Evolutionary conservation across 64 coral and sea anemone species (phyloP), one percentile per base, ranked within the genome.

Genomic region (Catalaphyllia jardinei): DNA sequence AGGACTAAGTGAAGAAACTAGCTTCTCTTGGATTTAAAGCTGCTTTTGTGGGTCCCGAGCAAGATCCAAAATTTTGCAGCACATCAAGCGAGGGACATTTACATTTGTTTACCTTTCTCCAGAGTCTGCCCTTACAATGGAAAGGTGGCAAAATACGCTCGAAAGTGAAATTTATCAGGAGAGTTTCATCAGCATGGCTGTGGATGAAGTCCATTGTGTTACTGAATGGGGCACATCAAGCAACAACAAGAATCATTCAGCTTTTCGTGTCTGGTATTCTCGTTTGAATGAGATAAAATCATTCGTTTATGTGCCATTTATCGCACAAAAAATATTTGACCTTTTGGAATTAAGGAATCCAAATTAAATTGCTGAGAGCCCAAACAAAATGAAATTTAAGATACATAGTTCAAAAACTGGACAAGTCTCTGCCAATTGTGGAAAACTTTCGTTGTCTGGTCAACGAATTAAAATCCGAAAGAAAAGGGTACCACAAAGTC

Each of bases 121-220:
- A n/a, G n/a, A n/a, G n/a, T n/a, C n/a, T n/a, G n/a, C n/a, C n/a
- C n/a, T n/a, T n/a, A n/a, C n/a, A n/a, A n/a, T n/a, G n/a, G n/a
- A n/a, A n/a, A n/a, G n/a, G n/a, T n/a, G n/a, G n/a, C n/a, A n/a
- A n/a, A n/a, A n/a, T n/a, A n/a, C n/a, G n/a, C n/a, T n/a, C n/a
- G n/a, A n/a, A n/a, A n/a, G n/a, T n/a, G n/a, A n/a, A n/a, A n/a
- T n/a, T n/a, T n/a, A n/a, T n/a, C n/a, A n/a, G n/a, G n/a, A n/a
- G n/a, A n/a, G n/a, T n/a, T n/a, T n/a, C n/a, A n/a, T n/a, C n/a
- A n/a, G n/a, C n/a, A n/a, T n/a, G n/a, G n/a, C n/a, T n/a, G n/a
- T n/a, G n/a, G n/a, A n/a, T 31, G 87, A 88, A 29, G 87, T 88
- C 61, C 87, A 88, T 35, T 88, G 87, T 75, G 76, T 88, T n/a